Conservation (phyloP, 2,888 invertebrate genomes). For the Lagria hirta region DNA sequence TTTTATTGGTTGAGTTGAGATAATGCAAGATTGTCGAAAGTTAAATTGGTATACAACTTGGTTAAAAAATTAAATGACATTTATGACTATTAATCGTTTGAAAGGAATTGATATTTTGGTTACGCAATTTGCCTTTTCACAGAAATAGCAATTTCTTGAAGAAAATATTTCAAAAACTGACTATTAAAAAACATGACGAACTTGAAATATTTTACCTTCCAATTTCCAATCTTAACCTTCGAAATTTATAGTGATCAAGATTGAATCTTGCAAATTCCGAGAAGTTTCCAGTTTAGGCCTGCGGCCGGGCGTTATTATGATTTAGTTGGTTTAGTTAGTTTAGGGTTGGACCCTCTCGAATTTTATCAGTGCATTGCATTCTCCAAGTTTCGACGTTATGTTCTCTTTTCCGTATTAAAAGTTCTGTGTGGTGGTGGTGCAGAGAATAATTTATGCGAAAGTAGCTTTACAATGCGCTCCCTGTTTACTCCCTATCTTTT, state of each 20-base stretch:
- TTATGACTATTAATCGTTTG: too few species aligned
- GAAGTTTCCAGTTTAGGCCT: conserved; percentile 29
- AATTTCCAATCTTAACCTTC: conserved; percentile 18
- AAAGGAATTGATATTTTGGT: too few species aligned
- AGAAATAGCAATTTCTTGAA: too few species aligned
- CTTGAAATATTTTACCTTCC: background rate
- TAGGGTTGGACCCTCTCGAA: conserved; percentile 21
- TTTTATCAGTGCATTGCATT: conserved; percentile 25
- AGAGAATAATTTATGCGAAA: conserved; percentile 5
- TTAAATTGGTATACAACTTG: too few species aligned
- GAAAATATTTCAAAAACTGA: too few species aligned
- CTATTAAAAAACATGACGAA: too few species aligned
- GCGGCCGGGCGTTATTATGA: conserved; percentile 34
- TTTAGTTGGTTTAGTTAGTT: conserved; percentile 30
- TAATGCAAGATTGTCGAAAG: too few species aligned
- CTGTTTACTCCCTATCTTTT: conserved; percentile 8
- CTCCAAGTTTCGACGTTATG: conserved; percentile 14
- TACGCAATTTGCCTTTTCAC: too few species aligned
- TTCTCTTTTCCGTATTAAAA: background rate
- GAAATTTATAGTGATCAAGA: conserved; percentile 40
- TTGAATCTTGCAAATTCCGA: conserved; percentile 32
- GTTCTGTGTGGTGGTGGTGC: background rate
- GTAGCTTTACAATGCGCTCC: background rate
- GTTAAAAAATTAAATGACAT: too few species aligned
- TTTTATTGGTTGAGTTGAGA: too few species aligned